A percentile compares a stretch with the other conserved stretches of the same genome.
phyloP scores from a whole-genome alignment of 2,113 vertebrate species.

The Benitochromis conjunctus region DNA sequence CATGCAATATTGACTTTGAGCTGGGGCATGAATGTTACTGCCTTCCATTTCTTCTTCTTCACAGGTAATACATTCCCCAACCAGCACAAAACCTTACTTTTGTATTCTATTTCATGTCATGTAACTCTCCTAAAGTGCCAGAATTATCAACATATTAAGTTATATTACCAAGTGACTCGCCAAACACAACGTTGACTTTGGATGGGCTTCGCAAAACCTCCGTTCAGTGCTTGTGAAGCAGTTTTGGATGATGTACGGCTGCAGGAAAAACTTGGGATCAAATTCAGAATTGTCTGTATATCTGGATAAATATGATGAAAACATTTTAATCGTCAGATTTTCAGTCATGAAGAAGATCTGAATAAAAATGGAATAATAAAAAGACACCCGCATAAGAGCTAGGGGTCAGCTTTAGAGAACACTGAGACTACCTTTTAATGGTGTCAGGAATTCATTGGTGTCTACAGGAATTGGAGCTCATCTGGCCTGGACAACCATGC shows the following conservation, averaged over 20 bases:
- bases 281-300: not conserved
- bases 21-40: not conserved
- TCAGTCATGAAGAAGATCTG: not conserved
- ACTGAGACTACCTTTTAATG: not conserved
- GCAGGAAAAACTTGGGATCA: not conserved
- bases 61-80: not conserved
- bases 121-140: not conserved
- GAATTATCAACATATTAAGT: slow-evolving; percentile 40
- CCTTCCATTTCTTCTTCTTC: not conserved
- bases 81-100: not conserved
- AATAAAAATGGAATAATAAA: not conserved
- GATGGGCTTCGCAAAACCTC: not conserved
- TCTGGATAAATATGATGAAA: not conserved
- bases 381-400: not conserved
- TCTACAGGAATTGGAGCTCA: too few relatives aligned
- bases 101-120: not conserved
- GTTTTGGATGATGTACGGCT: not conserved
- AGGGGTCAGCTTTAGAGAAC: not conserved
- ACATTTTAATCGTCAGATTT: not conserved
- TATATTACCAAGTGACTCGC: not conserved
- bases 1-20: not conserved
- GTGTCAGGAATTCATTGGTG: not conserved
- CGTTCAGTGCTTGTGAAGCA: not conserved
- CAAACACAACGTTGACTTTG: slow-evolving; percentile 51
- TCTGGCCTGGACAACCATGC: too few relatives aligned